Conservation (phyloP, 2,113 vertebrate genomes). For the Ellobius talpinus region DNA sequence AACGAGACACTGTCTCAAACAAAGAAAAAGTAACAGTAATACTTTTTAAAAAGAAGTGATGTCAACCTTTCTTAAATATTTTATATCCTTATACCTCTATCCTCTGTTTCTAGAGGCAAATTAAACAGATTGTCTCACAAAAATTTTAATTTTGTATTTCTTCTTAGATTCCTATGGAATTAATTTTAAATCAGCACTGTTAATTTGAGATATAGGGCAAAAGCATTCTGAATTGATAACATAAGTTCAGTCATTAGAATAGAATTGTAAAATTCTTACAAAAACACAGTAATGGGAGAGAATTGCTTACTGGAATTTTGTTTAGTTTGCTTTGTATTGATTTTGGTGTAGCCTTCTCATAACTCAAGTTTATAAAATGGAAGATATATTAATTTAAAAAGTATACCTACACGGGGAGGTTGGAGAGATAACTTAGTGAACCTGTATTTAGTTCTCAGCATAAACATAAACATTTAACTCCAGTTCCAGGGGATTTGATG, state of each 20-base stretch:
- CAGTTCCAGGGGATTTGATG: not conserved
- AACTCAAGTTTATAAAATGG: not conserved
- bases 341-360: not conserved
- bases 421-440: not conserved
- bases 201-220: not conserved
- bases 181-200: not conserved
- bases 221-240: not conserved
- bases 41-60: not conserved
- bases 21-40: not conserved
- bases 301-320: not conserved
- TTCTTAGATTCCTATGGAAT: slow-evolving; percentile 32
- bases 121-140: not conserved
- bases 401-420: no score
- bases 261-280: slow-evolving; percentile 9
- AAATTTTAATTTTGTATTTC: not conserved
- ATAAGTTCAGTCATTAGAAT: slow-evolving; percentile 34
- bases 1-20: not conserved
- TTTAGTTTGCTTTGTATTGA: slow-evolving; percentile 41
- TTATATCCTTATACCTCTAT: not conserved
- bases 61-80: not conserved
- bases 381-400: not conserved
- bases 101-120: not conserved
- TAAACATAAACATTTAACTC: not conserved
- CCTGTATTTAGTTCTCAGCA: not conserved
- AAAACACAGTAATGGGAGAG: not conserved